Evolutionary conservation across 2,113 vertebrate species (phyloP).

Genomic region (Eidolon helvum): DNA sequence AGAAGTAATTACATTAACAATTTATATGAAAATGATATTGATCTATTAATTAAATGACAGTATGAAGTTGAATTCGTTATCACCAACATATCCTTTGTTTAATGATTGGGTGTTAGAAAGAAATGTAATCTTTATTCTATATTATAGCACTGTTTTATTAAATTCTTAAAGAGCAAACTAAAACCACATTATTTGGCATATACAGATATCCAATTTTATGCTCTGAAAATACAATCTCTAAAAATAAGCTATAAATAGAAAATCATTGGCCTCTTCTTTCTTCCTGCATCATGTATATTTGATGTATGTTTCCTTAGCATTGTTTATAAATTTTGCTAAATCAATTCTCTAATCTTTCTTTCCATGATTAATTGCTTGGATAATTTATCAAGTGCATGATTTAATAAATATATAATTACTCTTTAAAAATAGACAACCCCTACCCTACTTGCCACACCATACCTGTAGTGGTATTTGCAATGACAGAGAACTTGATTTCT

Average conservation of each 20-base stretch:
- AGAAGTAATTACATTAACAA: not conserved
- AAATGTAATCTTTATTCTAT: slow-evolving; percentile 62
- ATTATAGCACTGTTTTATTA: slow-evolving; percentile 70
- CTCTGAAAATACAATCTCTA: slow-evolving; percentile 78
- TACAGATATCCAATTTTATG: slow-evolving; percentile 71
- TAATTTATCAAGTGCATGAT: slow-evolving; percentile 77
- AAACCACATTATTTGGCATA: slow-evolving; percentile 74
- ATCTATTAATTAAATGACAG: slow-evolving; percentile 46
- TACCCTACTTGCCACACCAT: not conserved
- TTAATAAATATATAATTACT: slow-evolving; percentile 82
- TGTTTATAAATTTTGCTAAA: slow-evolving; percentile 88
- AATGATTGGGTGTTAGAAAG: slow-evolving; percentile 35
- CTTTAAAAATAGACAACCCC: slow-evolving; percentile 45
- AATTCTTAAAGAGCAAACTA: slow-evolving; percentile 62
- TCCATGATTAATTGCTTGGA: slow-evolving; percentile 86
- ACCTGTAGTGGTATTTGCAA: not conserved
- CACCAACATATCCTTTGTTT: not conserved
- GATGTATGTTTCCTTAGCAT: slow-evolving; percentile 86
- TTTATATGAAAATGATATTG: slow-evolving; percentile 45
- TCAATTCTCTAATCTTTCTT: slow-evolving; percentile 85
- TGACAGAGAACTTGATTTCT: not conserved
- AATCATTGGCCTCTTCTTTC: slow-evolving; percentile 86
- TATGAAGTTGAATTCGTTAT: slow-evolving; percentile 15
- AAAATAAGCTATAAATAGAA: slow-evolving; percentile 89
- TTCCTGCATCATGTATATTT: slow-evolving; percentile 82